These are phyloP conservation scores for Plumapathes pennacea DNA, from an alignment of 92 coral and sea anemone species.

Conservation along the genomic window DNA sequence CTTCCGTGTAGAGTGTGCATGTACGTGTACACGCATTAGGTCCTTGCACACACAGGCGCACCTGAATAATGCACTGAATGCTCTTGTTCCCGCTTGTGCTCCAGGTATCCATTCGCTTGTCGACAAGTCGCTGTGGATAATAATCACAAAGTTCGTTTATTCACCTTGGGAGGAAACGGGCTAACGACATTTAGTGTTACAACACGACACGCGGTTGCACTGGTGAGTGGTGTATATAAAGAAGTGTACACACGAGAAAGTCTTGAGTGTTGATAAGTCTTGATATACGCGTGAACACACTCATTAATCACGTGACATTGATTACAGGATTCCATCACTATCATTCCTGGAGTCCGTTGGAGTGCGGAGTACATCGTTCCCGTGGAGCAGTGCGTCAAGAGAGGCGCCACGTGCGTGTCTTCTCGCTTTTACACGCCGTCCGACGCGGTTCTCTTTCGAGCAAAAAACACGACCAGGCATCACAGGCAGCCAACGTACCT, in stretches of 20 bases:
- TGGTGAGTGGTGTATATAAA: conserved; percentile 54
- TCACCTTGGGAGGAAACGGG: conserved; percentile 33
- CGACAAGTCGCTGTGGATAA: conserved; percentile 86
- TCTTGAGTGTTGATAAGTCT: not conserved
- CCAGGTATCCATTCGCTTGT: conserved; percentile 85
- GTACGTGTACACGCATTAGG: no score
- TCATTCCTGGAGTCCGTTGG: conserved; percentile 75
- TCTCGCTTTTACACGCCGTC: conserved; percentile 50
- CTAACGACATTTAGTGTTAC: conserved; percentile 32
- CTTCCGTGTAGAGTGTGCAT: no score
- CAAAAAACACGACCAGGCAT: conserved; percentile 63
- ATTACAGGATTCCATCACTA: conserved; percentile 69
- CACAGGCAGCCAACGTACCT: conserved; percentile 57
- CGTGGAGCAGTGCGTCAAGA: conserved; percentile 76
- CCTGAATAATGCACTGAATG: no score
- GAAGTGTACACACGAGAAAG: not conserved
- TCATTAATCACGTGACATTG: not conserved
- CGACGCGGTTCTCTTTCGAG: conserved; percentile 55
- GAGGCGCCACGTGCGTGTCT: conserved; percentile 60
- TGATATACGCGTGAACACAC: no score
- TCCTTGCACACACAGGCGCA: no score
- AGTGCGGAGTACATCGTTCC: conserved; percentile 58
- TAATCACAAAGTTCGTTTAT: conserved; percentile 43
- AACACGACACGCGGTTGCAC: conserved; percentile 61
- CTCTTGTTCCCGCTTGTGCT: not conserved